Base-by-base conservation (phyloP, 2,888 invertebrate species). In the Acleris sparsana region DNA sequence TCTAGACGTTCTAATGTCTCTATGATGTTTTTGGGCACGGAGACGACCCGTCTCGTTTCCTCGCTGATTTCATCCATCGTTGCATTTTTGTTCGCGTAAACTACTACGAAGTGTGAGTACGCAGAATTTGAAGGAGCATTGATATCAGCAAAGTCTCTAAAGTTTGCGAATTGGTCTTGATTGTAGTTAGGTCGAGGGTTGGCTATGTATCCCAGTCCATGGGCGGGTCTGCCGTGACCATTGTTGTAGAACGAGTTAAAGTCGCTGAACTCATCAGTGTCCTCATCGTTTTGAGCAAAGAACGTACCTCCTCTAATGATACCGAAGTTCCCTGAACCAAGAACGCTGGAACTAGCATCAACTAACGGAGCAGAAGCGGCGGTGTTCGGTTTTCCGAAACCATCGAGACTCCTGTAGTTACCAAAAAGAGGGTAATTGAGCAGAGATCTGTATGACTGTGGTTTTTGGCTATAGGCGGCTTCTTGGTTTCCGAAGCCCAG, bases 111-210 rank as follows among this genome's bases (percentile, higher is more conserved):
- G 74, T 97, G 96, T 0, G 97, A 97, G 83, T 96, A 97, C 6
- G 96, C 96, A 1, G 92, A 87, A 78, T 96, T 96, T 0, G 96
- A 94, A 0, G 97, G 97, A 3, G 96, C 95, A 70, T 97, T 97
- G 62, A 97, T 97, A 76, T 97, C 97, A 0, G 97, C 97, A 78
- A 97, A 97, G 82, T 97, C 97, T 76, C 97, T 94, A 89, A 97
- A 97, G 80, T 97, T 97, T 5, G 97, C 97, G 79, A 97, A 97
- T 79, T 97, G 97, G 77, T 97, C 97, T 66, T 95, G 95, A 29
- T 96, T 94, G 73, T 96, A 95, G 59, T 96, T 96, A 5, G 95
- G 95, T 77, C 95, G 94, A 0, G 96, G 96, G 77, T 97, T 96
- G 1, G 94, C 93, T 44, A 94, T 93, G 72, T 94, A 93, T 25